phyloP scores from a whole-genome alignment of 1,140 invertebrate genomes.

The Ephestia elutella region DNA sequence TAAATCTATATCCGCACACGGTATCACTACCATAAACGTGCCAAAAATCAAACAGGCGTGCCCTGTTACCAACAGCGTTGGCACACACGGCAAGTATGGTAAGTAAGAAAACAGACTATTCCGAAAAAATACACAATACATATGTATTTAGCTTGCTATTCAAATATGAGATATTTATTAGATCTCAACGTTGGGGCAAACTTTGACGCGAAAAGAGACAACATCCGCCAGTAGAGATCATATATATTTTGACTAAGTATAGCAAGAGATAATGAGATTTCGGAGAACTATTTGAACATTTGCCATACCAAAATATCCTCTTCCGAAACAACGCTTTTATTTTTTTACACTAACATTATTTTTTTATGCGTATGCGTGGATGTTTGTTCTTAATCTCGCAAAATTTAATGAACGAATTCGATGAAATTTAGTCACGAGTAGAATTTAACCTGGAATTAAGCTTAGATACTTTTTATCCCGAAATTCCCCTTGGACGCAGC shows the following conservation, averaged over 20 bases:
- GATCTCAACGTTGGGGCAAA: slow-evolving; percentile 24
- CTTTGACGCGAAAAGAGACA: slow-evolving; percentile 23
- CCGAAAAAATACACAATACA: slow-evolving; percentile 34
- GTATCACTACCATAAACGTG: slow-evolving; percentile 39
- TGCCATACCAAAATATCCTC: too few species aligned
- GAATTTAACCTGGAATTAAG: too few species aligned
- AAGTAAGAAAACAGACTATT: slow-evolving; percentile 28
- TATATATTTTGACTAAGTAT: neutral
- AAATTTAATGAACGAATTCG: too few species aligned
- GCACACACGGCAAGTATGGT: slow-evolving; percentile 28
- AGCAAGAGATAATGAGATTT: neutral
- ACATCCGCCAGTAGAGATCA: slow-evolving; percentile 39
- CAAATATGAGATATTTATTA: slow-evolving; percentile 46
- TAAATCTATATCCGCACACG: slow-evolving; percentile 31
- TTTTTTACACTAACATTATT: too few species aligned
- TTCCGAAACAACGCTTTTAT: too few species aligned
- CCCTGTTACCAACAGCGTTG: slow-evolving; percentile 35
- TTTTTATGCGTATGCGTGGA: too few species aligned
- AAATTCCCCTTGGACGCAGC: too few species aligned
- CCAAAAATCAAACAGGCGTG: slow-evolving; percentile 47
- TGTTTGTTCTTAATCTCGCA: too few species aligned
- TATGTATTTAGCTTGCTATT: slow-evolving; percentile 40
- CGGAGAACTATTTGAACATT: too few species aligned
- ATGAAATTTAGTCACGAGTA: too few species aligned
- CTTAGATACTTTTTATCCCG: too few species aligned